phyloP scores from a whole-genome alignment of 2,888 invertebrate species.

The Eilema sororculum region DNA sequence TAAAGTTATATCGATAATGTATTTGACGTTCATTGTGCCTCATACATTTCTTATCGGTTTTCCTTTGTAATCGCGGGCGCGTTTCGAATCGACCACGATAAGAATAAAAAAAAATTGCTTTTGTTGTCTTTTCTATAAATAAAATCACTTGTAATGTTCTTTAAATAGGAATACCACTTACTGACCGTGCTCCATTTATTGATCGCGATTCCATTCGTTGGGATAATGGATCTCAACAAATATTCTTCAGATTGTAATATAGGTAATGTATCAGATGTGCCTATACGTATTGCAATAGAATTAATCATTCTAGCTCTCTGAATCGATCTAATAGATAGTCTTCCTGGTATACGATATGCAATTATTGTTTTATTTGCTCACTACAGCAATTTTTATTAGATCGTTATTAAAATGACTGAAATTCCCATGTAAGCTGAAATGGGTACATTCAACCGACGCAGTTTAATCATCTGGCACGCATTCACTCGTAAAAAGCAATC shows the following conservation, averaged over 20 bases:
- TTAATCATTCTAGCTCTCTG: background rate
- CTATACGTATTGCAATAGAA: background rate
- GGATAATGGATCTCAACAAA: background rate
- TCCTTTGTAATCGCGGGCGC: background rate
- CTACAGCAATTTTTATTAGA: slow-evolving; percentile 2
- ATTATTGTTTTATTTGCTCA: background rate
- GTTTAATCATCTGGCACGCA: slow-evolving; percentile 71
- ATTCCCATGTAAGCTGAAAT: slow-evolving; percentile 64
- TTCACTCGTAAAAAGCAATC: slow-evolving; percentile 64
- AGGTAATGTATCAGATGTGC: background rate
- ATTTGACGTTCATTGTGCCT: background rate
- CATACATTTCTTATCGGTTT: slow-evolving; percentile 2
- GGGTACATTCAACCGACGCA: slow-evolving; percentile 63
- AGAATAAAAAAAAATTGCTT: slow-evolving; percentile 4
- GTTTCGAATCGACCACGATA: background rate
- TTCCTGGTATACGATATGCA: too few relatives aligned
- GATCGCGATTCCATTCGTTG: background rate
- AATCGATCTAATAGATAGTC: background rate
- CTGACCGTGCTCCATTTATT: background rate
- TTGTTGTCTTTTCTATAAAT: background rate
- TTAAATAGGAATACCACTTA: slow-evolving; percentile 1
- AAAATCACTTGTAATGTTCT: slow-evolving; percentile 1
- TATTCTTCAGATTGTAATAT: background rate
- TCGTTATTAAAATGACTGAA: slow-evolving; percentile 35
- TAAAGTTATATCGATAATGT: background rate